Evolutionary conservation across 2,797 vertebrate genomes (phyloP).

Genomic region (Muscicapa striata): DNA sequence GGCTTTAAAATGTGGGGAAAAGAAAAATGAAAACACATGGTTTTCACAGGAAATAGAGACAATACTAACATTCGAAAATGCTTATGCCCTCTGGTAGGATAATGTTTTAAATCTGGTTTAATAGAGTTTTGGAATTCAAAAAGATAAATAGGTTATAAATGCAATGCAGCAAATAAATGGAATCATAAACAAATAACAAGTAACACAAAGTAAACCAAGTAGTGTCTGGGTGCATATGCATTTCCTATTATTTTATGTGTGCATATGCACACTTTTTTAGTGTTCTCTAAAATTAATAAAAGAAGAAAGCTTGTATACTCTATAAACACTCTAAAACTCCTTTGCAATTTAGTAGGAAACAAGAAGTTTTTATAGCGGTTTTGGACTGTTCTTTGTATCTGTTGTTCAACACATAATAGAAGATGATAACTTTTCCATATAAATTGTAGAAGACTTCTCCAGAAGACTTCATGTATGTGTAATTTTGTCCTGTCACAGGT

Average conservation of each 20-base stretch:
- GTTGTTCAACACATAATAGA: not conserved
- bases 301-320: not conserved
- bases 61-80: conserved; percentile 35
- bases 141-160: conserved; percentile 52
- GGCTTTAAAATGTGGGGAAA: conserved; percentile 23
- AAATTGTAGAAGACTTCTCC: not conserved
- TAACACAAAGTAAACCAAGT: conserved; percentile 37
- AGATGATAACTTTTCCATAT: not conserved
- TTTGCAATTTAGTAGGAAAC: conserved; percentile 23
- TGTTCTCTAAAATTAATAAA: conserved; percentile 15
- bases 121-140: conserved; percentile 13
- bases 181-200: conserved; percentile 32
- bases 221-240: not conserved
- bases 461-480: not conserved
- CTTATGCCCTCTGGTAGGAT: conserved; percentile 46
- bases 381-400: not conserved
- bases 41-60: conserved; percentile 54
- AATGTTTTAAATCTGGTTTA: conserved; percentile 47
- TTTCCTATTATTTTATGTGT: conserved; percentile 21
- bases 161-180: conserved; percentile 2
- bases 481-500: not conserved
- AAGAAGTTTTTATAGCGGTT: not conserved
- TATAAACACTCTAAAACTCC: conserved; percentile 12
- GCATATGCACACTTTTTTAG: not conserved
- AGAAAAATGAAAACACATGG: conserved; percentile 52